Percentiles rank a stretch among this genome's conserved stretches.
Evolutionary conservation across 2,888 invertebrate species (phyloP).

Genomic region (Synanthedon andrenaeformis): DNA sequence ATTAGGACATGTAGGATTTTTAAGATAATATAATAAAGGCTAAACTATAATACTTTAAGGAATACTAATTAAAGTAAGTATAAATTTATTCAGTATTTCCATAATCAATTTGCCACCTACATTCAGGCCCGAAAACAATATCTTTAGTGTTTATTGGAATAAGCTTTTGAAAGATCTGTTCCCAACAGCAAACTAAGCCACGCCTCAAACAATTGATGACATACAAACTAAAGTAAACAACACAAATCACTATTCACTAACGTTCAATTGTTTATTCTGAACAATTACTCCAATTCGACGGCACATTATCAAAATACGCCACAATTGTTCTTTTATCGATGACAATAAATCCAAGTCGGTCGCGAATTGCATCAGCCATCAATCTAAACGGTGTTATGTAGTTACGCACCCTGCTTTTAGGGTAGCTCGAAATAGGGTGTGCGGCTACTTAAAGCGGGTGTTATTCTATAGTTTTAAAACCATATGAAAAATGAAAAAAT

Average conservation of each 20-base stretch:
- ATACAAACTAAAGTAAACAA: neutral
- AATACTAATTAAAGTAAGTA: no score
- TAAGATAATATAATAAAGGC: no score
- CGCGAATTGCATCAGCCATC: conserved; percentile 67
- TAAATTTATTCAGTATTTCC: no score
- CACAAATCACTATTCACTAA: neutral
- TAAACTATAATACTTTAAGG: no score
- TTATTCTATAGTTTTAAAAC: neutral
- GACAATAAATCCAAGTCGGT: conserved; percentile 59
- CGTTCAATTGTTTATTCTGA: conserved; percentile 5
- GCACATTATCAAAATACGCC: conserved; percentile 37
- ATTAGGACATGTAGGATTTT: no score
- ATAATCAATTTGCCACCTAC: no score
- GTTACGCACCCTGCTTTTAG: conserved; percentile 48
- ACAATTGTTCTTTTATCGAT: conserved; percentile 51
- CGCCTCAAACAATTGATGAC: no score
- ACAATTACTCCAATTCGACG: conserved; percentile 18
- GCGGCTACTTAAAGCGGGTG: conserved; percentile 19
- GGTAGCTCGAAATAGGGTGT: conserved; percentile 13
- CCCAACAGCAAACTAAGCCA: no score
- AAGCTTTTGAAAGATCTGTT: no score
- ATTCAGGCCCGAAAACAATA: no score
- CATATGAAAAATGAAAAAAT: no score
- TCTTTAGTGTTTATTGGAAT: no score
- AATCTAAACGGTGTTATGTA: conserved; percentile 62